Percentiles rank a stretch among this genome's conserved stretches.
phyloP scores from a whole-genome alignment of 2,797 vertebrate species.

The Cheirogaleus major region DNA sequence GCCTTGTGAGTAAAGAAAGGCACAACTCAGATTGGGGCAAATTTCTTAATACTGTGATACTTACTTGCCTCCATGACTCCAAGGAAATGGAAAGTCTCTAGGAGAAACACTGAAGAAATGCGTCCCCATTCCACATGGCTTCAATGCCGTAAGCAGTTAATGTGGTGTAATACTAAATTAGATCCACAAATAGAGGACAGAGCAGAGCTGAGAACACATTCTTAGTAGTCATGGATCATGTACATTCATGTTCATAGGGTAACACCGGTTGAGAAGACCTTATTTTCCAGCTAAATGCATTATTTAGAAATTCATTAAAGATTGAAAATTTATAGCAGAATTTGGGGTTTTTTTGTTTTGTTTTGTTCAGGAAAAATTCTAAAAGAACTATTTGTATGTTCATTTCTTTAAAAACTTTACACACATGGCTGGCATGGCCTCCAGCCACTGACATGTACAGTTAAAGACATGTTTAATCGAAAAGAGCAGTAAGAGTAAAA shows the following conservation, averaged over 20 bases:
- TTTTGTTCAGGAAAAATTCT: slow-evolving; percentile 31
- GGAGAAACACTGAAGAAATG: slow-evolving; percentile 66
- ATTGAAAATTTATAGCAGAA: slow-evolving; percentile 62
- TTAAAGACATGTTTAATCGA: slow-evolving; percentile 41
- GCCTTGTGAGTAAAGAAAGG: slow-evolving; percentile 76
- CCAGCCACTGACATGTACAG: slow-evolving; percentile 32
- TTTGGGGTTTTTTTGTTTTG: slow-evolving; percentile 37
- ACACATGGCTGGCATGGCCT: slow-evolving; percentile 39
- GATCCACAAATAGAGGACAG: slow-evolving; percentile 57
- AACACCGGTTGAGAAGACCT: slow-evolving; percentile 9
- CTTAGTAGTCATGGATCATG: slow-evolving; percentile 59
- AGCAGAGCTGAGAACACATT: slow-evolving; percentile 58
- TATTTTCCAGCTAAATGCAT: slow-evolving; percentile 52
- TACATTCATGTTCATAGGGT: slow-evolving; percentile 68
- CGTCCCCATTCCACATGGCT: slow-evolving; percentile 57
- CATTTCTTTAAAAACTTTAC: slow-evolving; percentile 42
- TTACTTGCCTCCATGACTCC: slow-evolving; percentile 60
- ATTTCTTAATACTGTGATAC: slow-evolving; percentile 72
- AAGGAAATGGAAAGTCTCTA: slow-evolving; percentile 54
- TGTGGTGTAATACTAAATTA: slow-evolving; percentile 36
- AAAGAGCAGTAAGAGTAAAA: slow-evolving; percentile 58
- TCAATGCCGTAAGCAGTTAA: slow-evolving; percentile 53
- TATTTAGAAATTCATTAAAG: slow-evolving; percentile 56
- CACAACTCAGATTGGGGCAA: slow-evolving; percentile 68
- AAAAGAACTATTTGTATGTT: slow-evolving; percentile 55